Base-by-base conservation (phyloP, 2,888 invertebrate species). In the Meganola albula region DNA sequence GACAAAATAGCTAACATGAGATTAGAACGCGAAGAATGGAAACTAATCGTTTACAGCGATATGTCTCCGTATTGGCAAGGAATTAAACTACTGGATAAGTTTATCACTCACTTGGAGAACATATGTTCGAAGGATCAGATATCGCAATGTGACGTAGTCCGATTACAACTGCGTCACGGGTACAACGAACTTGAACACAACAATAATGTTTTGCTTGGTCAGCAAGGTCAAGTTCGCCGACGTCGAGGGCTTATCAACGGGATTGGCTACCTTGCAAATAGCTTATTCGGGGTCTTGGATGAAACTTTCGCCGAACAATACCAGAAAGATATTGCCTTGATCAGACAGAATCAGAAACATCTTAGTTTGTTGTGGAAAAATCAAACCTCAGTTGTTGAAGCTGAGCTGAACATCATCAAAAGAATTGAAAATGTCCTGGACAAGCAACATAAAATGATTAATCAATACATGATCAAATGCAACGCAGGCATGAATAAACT, bases 341-440 rank as follows among this genome's bases (percentile, higher is more conserved):
- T 27, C 1, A 10, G 12, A 20, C 5, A 21, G 3, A 28, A 28
- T 12, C n/a, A 20, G 9, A 5, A 5, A 2, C 21, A 28, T n/a
- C 3, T 28, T 1, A 3, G 9, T 1, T 1, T 8, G 2, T n/a
- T 27, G 2, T 21, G 18, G 8, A 27, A 10, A 12, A 27, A 18
- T 27, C 50, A 48, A 25, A 50, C 50, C 8, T 44, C 50, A 1
- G 14, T 51, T 2, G 33, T 47, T 6, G 45, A 50, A 22, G 24
- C 47, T 1, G 46, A 51, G 12, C 43, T 37, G 23, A 51, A 46
- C 22, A n/a, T 48, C 3, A 6, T 46, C 1, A 41, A 38, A 30
- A 18, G 42, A 10, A 40, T 27, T 1, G 39, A 48, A 24, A 10
- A 31, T 2, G 24, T 10, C 1, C 39, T 43, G 2, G 10, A 28